Evolutionary conservation across 2,888 invertebrate species (phyloP), one percentile per base, ranked within the genome.

Genomic region (Amphimallon solstitiale): DNA sequence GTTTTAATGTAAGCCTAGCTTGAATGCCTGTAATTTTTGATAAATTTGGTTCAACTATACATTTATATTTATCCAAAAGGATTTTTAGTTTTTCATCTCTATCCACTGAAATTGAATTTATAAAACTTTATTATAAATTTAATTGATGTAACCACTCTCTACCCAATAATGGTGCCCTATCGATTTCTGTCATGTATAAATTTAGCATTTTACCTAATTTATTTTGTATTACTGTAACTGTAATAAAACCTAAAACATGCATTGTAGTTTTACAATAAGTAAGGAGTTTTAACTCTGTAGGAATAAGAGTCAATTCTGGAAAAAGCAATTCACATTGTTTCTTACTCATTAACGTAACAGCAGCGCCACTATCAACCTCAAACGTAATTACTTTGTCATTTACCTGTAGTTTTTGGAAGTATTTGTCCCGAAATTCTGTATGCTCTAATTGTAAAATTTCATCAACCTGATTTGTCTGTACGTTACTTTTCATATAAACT

Each of bases 121-220:
- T 49, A 49, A 35, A 38, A 17, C 40, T 63, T 46, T 67, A 68
- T 69, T 73, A 68, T 17, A 73, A 61, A 17, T 69, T 64, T 40
- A 76, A 68, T 54, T 68, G 63, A 35, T 68, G 60, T 51, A 74
- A 59, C 74, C 74, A 75, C 48, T 77, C 70, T 35, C 73, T 67
- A 19, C 73, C 75, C 12, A 74, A 66, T n/a, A 76, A 62, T 40
- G 71, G 73, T 43, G 70, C 65, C 15, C 69, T 71, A 21, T 70
- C 65, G 40, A 69, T 59, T 60, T 72, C 67, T 63, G 71, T 68
- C 23, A 73, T 12, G 68, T 65, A 70, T 56, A 72, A 37, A 38
- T 70, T 68, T 51, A 71, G 62, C 15, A 56, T 54, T 54, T 65
- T 54, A 1, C 15, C 46, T 51, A 46, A 19, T 1, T 48, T 15